Percentiles rank a stretch among this genome's conserved stretches.
phyloP scores from a whole-genome alignment of 2,797 vertebrate genomes.

The Myotis planiceps region DNA sequence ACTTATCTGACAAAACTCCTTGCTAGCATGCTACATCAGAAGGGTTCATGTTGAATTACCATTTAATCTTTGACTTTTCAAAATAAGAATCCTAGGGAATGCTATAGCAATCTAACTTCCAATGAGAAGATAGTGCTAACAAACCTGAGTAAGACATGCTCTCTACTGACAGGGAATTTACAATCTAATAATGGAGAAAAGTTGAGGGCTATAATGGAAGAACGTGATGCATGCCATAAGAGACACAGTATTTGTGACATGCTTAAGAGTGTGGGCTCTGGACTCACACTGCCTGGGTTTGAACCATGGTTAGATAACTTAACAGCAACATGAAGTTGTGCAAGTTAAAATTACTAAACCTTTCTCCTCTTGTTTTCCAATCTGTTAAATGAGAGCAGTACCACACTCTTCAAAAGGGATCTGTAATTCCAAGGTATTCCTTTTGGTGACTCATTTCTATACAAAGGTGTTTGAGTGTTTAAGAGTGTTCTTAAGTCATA shows the following conservation, averaged over 20 bases:
- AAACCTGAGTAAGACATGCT: not conserved
- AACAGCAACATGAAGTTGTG: not conserved
- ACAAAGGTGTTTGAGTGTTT: slow-evolving; percentile 20
- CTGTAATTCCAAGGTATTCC: not conserved
- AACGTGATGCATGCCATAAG: not conserved
- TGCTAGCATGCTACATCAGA: not conserved
- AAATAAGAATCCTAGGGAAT: slow-evolving; percentile 10
- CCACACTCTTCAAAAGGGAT: not conserved
- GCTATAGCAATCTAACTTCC: not conserved
- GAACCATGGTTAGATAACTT: not conserved
- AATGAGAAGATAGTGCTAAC: not conserved
- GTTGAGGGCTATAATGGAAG: not conserved
- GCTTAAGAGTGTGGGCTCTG: not conserved
- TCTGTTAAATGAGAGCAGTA: slow-evolving; percentile 3
- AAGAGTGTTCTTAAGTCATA: slow-evolving; percentile 20
- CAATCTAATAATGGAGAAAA: not conserved
- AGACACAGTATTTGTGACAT: not conserved
- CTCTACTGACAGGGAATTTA: not conserved
- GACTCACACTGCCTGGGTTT: not conserved
- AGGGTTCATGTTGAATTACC: slow-evolving; percentile 1
- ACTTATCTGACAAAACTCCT: slow-evolving; percentile 21
- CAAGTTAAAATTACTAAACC: slow-evolving; percentile 32
- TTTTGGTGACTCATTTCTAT: slow-evolving; percentile 2
- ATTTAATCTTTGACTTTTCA: slow-evolving; percentile 22
- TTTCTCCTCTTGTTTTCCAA: not conserved